Evolutionary conservation across 2,888 invertebrate species (phyloP), one percentile per base, ranked within the genome.

Genomic region (Allacma fusca): DNA sequence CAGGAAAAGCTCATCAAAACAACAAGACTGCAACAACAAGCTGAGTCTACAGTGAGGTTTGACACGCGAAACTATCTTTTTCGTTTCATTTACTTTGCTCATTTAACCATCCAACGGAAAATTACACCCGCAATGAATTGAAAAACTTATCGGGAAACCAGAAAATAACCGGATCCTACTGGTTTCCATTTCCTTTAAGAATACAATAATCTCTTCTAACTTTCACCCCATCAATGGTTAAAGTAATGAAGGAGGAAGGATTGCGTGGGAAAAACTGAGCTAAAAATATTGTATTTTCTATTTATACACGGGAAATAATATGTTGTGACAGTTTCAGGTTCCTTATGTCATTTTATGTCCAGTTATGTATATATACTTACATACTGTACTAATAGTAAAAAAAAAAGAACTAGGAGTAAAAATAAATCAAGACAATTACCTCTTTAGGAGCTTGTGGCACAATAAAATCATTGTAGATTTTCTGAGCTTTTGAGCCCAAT

Each of bases 381-480:
- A n/a, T n/a, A n/a, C n/a, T n/a, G n/a, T n/a, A n/a, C n/a, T n/a
- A n/a, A n/a, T n/a, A n/a, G n/a, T n/a, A n/a, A n/a, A n/a, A n/a
- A n/a, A n/a, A n/a, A n/a, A n/a, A n/a, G n/a, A n/a, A n/a, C 4
- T 57, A 12, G 62, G 12, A 62, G 23, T 21, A 62, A 62, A 62
- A 62, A 24, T 16, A 50, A 50, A 50, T 5, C 16, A 28, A 57
- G 40, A 24, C 9, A 16, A 28, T 50, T 84, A 89, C 89, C 87
- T 90, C 89, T 85, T 87, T 87, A 1, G 89, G 88, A 9, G 89
- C 87, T 82, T 89, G 88, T 5, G 88, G 86, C 7, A 88, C 88
- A 29, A 90, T 87, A 84, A 87, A 90, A 80, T 89, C 88, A 57
- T 86, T 86, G 85, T 88, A 89, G 69, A 90, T 89, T 82, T 87